Base-by-base conservation (phyloP, 2,113 vertebrate species). In the Camelus dromedarius region DNA sequence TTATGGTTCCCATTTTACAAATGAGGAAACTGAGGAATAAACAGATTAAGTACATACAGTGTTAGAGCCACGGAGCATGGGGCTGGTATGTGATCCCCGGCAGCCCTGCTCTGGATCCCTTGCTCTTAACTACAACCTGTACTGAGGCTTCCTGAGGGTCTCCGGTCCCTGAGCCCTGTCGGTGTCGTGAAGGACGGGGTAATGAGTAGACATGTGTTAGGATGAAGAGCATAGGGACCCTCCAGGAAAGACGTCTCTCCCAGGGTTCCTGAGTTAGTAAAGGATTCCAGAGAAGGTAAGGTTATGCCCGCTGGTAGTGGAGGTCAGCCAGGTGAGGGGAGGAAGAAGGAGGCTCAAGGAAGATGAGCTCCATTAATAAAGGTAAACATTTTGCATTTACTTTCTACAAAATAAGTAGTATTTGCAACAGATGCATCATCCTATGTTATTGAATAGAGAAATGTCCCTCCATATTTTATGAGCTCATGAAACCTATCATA, bases 371-470 rank as follows among this genome's bases (percentile, higher is more conserved):
- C 7, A 28, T 19, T 58, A 64, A 50, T 52, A 72, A 52, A 58
- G 18, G 8, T 22, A 81, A 90, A 75, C 8, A 35, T 22, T 88
- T 72, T 38, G 48, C 9, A 70, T 85, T 67, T 97, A 69, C 9
- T 28, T 95, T 89, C 26, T 50, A 7, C 52, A 85, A 87, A 50
- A 83, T 67, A 42, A 85, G 76, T 75, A 48, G 4, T 72, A 87
- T 81, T 89, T 81, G 2, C 11, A 87, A 32, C 19, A 91, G 79
- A 76, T 54, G 20, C 48, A 18, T 96, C 48, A 35, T 84, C 93
- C 22, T 56, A 3, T 70, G 38, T 96, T 96, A 52, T 1, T 92
- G 54, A 56, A 70, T n/a, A 94, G 14, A 84, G 96, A 95, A 94
- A 32, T 19, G 0, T 52, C 15, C 18, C 15, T 89, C 16, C 0